phyloP scores from a whole-genome alignment of 2,113 vertebrate genomes.

The Oxyruncus cristatus region DNA sequence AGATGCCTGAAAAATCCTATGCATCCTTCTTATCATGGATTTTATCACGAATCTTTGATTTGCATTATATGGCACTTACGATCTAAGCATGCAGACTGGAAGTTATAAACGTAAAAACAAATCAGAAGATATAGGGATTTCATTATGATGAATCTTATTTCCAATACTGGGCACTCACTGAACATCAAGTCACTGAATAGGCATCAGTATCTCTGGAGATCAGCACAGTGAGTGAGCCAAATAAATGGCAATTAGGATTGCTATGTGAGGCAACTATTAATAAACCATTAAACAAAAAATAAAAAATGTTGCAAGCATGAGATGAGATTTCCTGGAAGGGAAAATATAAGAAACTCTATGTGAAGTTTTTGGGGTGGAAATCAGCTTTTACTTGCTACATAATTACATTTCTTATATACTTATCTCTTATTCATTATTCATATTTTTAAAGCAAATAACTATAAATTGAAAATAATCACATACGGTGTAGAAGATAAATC shows the following conservation, averaged over 20 bases:
- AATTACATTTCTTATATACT: neutral
- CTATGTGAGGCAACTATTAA: neutral
- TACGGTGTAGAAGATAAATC: neutral
- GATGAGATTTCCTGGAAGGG: neutral
- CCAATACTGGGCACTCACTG: neutral
- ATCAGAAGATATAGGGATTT: neutral
- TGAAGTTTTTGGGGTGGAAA: neutral
- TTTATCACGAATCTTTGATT: neutral
- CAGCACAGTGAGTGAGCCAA: neutral
- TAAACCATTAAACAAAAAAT: neutral
- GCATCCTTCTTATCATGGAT: neutral
- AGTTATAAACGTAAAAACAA: accelerated
- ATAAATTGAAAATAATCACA: neutral
- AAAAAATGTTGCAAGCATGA: neutral
- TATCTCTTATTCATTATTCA: neutral
- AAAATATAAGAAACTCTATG: neutral
- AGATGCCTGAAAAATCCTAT: neutral
- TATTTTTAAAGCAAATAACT: neutral
- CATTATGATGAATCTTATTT: neutral
- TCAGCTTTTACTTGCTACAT: neutral
- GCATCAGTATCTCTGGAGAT: neutral
- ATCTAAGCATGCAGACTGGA: neutral
- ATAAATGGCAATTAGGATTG: neutral
- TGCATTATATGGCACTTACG: neutral
- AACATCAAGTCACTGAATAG: neutral